phyloP scores from a whole-genome alignment of 2,888 invertebrate species.

The Macrostomum cliftonense region DNA sequence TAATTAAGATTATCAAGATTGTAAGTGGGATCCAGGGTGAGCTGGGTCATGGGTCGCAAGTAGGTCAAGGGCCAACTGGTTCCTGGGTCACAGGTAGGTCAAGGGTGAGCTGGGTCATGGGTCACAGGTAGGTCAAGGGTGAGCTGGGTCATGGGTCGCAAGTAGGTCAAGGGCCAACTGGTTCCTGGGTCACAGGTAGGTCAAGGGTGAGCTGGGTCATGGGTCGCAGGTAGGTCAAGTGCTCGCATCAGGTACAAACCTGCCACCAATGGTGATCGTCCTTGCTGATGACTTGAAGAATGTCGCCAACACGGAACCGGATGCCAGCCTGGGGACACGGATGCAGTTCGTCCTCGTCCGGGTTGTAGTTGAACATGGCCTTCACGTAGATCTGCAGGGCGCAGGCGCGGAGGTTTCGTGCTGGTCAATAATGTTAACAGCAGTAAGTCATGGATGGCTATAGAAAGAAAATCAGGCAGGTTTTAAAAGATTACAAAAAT shows the following conservation, averaged over 20 bases:
- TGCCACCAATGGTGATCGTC: slow-evolving; percentile 11
- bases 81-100: too few relatives aligned
- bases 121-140: background rate
- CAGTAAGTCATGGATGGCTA: too few relatives aligned
- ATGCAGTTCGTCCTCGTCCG: slow-evolving; percentile 72
- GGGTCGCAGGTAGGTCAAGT: slow-evolving; percentile 3
- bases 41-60: too few relatives aligned
- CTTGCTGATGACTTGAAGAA: slow-evolving; percentile 9
- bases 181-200: too few relatives aligned
- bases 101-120: background rate
- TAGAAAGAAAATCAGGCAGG: too few relatives aligned
- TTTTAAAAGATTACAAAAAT: too few relatives aligned
- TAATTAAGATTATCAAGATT: too few relatives aligned
- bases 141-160: background rate
- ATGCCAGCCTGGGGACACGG: slow-evolving; percentile 8
- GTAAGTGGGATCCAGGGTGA: too few relatives aligned
- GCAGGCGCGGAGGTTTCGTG: too few relatives aligned
- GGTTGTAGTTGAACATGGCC: slow-evolving; percentile 93
- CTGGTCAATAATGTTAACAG: too few relatives aligned
- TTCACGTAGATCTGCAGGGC: slow-evolving; percentile 75
- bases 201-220: background rate
- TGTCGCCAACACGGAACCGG: slow-evolving; percentile 6
- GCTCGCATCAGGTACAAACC: too few relatives aligned
- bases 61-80: too few relatives aligned
- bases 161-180: background rate